phyloP scores from a whole-genome alignment of 2,113 vertebrate species.

The Haemorhous mexicanus region DNA sequence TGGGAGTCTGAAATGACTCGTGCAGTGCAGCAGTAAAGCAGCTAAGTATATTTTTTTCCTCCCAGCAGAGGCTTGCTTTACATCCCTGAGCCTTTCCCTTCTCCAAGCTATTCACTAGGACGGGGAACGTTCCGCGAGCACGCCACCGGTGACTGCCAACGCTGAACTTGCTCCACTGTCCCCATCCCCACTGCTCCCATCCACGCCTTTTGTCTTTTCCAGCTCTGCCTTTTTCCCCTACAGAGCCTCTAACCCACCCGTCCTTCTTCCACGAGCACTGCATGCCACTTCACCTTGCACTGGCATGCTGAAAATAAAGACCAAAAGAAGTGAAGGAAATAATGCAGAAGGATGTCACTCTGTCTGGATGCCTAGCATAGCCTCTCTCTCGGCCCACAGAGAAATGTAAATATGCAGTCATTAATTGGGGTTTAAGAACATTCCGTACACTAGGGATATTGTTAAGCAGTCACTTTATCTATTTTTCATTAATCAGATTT shows the following conservation, averaged over 20 bases:
- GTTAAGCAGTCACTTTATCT: constrained; percentile 50
- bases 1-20: constrained; percentile 54
- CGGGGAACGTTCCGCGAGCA: not conserved
- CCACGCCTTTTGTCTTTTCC: not conserved
- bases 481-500: constrained; percentile 60
- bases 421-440: constrained; percentile 57
- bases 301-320: not conserved
- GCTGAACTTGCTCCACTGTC: constrained; percentile 1
- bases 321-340: not conserved
- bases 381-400: constrained; percentile 27
- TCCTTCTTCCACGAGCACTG: not conserved
- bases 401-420: constrained; percentile 54
- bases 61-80: constrained; percentile 46
- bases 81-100: not conserved
- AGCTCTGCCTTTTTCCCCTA: not conserved
- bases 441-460: constrained; percentile 39
- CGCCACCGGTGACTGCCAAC: not conserved
- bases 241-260: not conserved
- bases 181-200: not conserved
- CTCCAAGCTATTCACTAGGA: not conserved
- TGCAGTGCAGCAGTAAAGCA: constrained; percentile 37
- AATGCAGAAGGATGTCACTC: constrained; percentile 1
- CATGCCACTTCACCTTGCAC: not conserved
- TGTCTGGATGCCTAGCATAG: constrained; percentile 13
- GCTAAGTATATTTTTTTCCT: constrained; percentile 51